Percentiles rank a stretch among this genome's conserved stretches.
Conservation (phyloP, 2,113 vertebrate genomes). For the Oncorhynchus masou region DNA sequence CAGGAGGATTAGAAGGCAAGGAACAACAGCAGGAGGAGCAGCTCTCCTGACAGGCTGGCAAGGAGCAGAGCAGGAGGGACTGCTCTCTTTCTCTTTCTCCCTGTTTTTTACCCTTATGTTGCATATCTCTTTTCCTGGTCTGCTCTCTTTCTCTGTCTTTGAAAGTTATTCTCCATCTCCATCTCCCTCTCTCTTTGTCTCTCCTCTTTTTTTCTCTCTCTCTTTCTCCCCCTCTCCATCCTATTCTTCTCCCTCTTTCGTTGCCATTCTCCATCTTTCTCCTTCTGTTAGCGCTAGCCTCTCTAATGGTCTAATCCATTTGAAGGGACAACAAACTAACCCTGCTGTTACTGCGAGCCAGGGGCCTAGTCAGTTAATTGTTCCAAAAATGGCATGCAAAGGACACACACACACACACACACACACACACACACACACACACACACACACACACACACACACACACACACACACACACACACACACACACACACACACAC, state of each 20-base stretch:
- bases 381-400: too few relatives aligned
- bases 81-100: too few relatives aligned
- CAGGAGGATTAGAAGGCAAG: background rate
- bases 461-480: too few relatives aligned
- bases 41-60: background rate
- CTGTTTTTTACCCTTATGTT: too few relatives aligned
- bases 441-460: too few relatives aligned
- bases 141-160: too few relatives aligned
- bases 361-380: background rate
- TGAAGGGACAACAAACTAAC: background rate
- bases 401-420: background rate
- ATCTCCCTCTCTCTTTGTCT: too few relatives aligned
- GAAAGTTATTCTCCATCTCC: too few relatives aligned
- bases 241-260: background rate
- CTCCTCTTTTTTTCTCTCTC: too few relatives aligned
- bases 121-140: too few relatives aligned
- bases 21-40: background rate
- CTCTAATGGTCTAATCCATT: background rate
- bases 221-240: background rate
- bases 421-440: too few relatives aligned
- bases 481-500: too few relatives aligned
- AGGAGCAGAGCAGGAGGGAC: background rate
- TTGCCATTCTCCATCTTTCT: background rate
- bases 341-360: slow-evolving; percentile 1
- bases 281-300: background rate